Evolutionary conservation across 2,797 vertebrate species (phyloP).

Genomic region (Bucorvus abyssinicus): DNA sequence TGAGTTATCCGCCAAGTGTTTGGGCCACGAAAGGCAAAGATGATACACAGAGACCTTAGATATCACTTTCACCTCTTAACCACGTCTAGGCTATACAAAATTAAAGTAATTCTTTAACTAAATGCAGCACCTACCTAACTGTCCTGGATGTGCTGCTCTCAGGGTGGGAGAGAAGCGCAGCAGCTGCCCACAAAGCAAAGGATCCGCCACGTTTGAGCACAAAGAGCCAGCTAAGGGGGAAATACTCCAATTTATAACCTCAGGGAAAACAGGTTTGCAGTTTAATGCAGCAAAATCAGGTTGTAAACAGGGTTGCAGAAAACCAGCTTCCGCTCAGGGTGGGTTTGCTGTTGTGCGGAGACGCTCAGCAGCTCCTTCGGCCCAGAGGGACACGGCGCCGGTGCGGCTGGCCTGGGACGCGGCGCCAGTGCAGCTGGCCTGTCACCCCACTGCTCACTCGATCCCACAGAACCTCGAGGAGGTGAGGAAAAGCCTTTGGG

Average conservation of each 20-base stretch:
- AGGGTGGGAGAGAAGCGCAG: accelerated
- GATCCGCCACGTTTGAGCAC: background rate
- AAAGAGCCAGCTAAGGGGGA: background rate
- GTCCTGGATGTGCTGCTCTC: accelerated
- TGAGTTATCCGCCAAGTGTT: accelerated
- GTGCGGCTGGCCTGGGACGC: background rate
- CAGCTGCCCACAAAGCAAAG: background rate
- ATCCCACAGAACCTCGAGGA: background rate
- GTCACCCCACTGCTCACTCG: accelerated
- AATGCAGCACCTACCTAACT: background rate
- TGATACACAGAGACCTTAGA: background rate
- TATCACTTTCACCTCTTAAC: background rate
- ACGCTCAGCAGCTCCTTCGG: accelerated
- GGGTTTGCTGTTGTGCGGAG: background rate
- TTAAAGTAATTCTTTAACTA: background rate
- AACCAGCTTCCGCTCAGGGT: accelerated
- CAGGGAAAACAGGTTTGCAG: background rate
- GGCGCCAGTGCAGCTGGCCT: accelerated
- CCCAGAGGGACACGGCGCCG: accelerated
- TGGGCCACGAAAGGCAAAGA: background rate
- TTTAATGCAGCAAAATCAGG: background rate
- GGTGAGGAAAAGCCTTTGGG: accelerated
- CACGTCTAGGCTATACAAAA: background rate
- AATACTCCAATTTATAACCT: background rate
- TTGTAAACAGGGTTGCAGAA: background rate